Evolutionary conservation across 2,113 vertebrate genomes (phyloP).

Genomic region (Ailurus styani): DNA sequence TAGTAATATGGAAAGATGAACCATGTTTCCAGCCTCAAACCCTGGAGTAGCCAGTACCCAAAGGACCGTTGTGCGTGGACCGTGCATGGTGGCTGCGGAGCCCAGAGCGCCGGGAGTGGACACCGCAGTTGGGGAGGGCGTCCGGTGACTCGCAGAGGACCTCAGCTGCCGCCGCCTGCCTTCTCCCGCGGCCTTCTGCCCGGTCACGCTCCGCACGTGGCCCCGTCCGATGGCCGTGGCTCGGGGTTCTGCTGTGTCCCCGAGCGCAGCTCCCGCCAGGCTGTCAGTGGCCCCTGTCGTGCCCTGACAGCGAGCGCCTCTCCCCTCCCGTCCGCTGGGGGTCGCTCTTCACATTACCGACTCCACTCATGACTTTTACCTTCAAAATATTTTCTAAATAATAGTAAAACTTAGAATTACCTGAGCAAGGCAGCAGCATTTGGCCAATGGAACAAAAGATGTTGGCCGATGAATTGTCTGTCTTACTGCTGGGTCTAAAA

Average conservation of each 20-base stretch:
- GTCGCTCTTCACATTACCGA: neutral
- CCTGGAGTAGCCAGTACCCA: neutral
- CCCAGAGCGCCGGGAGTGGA: neutral
- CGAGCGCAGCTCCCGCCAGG: no score
- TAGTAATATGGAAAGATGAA: neutral
- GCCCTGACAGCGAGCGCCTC: neutral
- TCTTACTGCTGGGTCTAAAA: neutral
- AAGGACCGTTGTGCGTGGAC: neutral
- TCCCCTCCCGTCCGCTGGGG: neutral
- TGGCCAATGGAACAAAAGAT: neutral
- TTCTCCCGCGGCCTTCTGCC: neutral
- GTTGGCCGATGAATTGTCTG: neutral
- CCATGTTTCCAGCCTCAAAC: neutral
- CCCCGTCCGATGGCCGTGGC: no score
- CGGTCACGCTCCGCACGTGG: no score
- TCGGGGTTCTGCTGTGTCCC: neutral
- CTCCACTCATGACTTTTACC: neutral
- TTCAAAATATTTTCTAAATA: neutral
- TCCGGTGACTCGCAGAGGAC: neutral
- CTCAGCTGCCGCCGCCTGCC: neutral
- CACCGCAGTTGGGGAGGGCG: neutral
- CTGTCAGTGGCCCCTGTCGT: neutral
- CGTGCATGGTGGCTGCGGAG: neutral
- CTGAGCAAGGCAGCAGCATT: neutral
- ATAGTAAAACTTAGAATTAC: neutral